Base-by-base conservation (phyloP, 1,140 invertebrate genomes). In the Saccostrea glomerata region DNA sequence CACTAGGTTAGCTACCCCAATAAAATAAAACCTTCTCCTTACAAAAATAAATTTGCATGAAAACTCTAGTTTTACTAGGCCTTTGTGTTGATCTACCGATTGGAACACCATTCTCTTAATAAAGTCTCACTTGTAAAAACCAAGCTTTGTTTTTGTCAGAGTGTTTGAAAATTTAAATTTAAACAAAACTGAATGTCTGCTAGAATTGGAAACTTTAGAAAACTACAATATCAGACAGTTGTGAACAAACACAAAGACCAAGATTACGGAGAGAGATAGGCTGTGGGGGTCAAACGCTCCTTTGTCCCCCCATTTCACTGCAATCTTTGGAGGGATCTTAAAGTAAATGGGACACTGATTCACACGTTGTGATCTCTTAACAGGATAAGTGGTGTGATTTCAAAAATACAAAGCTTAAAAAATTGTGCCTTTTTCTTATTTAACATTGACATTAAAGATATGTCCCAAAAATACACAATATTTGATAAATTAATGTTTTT, bases 351-450 rank as follows among this genome's bases (percentile, higher is more conserved):
- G 70, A 30, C 70, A 77, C 23, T 36, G 70, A 36, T 77, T 77
- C 70, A 77, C 70, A 77, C 70, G 25, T 77, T 77, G 25, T 77
- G 70, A 77, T 77, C 70, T 77, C 23, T 77, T 77, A 30, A 77
- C 70, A 12, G 25, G 30, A 77, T 12, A 15, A 23, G 0, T 17
- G 70, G 30, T 77, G 70, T 30, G 70, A 36, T 77, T 77, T 63
- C 58, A 63, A 63, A 17, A 77, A 23, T 30, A 77, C 30, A 36
- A 77, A 40, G 25, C 11, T 63, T 20, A 63, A 63, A 63, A 63
- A 20, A 17, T 20, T 17, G 58, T 6, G n/a, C 15, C n/a, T 20
- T 63, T 47, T 47, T 47, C 47, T 47, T 47, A 47, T 47, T 47
- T 47, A 47, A 47, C 6, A 47, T 6, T 47, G 47, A 47, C 47